Conservation (phyloP, 1,140 invertebrate genomes). For the Archegozetes longisetosus region DNA sequence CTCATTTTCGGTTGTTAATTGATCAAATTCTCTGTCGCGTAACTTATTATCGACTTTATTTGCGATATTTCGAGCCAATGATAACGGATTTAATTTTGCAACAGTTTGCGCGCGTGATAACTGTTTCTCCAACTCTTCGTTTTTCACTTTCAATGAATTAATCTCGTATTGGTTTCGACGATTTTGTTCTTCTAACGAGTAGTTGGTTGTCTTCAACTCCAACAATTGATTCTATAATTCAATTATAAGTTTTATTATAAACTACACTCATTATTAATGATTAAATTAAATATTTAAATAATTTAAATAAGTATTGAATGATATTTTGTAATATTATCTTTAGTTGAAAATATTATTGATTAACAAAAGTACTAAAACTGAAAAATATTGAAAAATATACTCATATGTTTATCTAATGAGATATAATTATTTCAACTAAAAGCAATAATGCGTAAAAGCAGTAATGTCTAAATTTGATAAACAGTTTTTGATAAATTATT, state of each 20-base stretch:
- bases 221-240: constrained; percentile 32
- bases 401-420: no score
- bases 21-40: neutral
- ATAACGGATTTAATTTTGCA: constrained; percentile 10
- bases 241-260: neutral
- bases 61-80: constrained; percentile 9
- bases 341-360: no score
- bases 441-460: no score
- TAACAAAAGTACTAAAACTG: no score
- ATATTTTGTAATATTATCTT: no score
- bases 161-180: constrained; percentile 29
- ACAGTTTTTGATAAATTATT: no score
- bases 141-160: constrained; percentile 19
- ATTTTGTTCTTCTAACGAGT: constrained; percentile 30
- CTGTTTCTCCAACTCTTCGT: constrained; percentile 9
- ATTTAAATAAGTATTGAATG: no score
- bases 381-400: no score
- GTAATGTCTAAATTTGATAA: no score
- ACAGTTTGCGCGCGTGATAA: neutral
- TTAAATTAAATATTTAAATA: no score
- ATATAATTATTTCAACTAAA: no score
- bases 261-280: no score
- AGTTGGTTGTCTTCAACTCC: constrained; percentile 33
- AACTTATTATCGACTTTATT: constrained; percentile 4
- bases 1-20: constrained; percentile 4